Evolutionary conservation across 2,888 invertebrate species (phyloP).

Genomic region (Pterobdella sp.): DNA sequence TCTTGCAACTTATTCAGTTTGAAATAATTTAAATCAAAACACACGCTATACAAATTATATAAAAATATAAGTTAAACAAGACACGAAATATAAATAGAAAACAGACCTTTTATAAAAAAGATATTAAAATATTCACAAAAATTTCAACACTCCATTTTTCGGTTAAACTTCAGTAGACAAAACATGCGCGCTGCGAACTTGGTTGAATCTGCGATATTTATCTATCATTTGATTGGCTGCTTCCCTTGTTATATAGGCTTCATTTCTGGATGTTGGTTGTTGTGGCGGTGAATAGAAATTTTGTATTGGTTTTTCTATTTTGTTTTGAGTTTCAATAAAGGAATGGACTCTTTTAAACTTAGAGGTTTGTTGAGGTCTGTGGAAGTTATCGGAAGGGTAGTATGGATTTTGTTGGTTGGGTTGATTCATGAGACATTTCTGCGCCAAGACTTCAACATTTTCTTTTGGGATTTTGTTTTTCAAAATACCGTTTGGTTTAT

Average conservation of each 20-base stretch:
- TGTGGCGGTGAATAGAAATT: not conserved
- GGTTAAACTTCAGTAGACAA: conserved; percentile 12
- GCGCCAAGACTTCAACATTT: not conserved
- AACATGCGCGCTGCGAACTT: not conserved
- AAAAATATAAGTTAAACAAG: no score
- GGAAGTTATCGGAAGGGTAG: no score
- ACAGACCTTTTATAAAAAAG: not conserved
- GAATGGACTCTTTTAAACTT: conserved; percentile 1
- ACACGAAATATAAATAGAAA: no score
- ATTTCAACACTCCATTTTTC: not conserved
- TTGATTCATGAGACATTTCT: not conserved
- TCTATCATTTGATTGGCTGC: conserved; percentile 9
- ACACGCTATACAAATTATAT: no score
- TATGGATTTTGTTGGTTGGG: not conserved
- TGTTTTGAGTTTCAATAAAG: not conserved
- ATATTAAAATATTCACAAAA: not conserved
- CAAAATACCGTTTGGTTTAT: not conserved
- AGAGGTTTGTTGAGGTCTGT: conserved; percentile 8
- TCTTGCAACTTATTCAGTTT: no score
- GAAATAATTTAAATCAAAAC: no score
- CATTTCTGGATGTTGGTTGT: not conserved
- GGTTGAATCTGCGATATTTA: not conserved
- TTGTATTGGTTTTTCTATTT: not conserved
- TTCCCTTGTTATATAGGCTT: not conserved
- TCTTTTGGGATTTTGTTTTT: not conserved